Base-by-base conservation (phyloP, 2,797 vertebrate species). In the Peromyscus eremicus region DNA sequence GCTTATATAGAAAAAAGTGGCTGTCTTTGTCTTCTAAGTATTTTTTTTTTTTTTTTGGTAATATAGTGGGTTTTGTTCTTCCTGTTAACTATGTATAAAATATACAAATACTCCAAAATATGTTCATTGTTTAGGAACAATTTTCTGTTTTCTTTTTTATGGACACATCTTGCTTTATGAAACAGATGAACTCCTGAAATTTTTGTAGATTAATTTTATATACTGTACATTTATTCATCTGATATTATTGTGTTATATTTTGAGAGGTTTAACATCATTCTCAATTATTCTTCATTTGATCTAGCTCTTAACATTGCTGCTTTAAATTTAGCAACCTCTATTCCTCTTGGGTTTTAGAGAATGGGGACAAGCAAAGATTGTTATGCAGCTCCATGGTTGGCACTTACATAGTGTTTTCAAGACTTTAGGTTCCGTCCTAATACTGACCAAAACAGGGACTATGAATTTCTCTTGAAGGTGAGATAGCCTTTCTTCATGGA, bases 151-250 rank as follows among this genome's bases (percentile, higher is more conserved):
- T 2, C 46, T 80, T 95, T 94, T 73, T 55, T 94, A 13, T 77
- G 40, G 25, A 25, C 55, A 13, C 86, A 62, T 76, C 70, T 92
- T 95, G 49, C 70, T 95, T 91, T 95, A 79, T 94, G 55, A 87
- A 97, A 95, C 37, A 91, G 12, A 96, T 68, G 60, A 77, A 89
- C 91, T 96, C 76, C 37, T 92, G 79, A 84, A 93, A 97, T 89
- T 29, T 46, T 55, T 79, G 13, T 90, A 83, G 81, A 88, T 84
- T 91, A 37, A 84, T 89, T n/a, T 83, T 89, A 43, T 75, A 11
- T 25, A 55, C 85, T 91, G 64, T 92, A 4, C 7, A 81, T 43
- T 79, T 85, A 76, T 90, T 79, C 60, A 34, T 97, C 49, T 84
- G 73, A 71, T 79, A 84, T 94, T 37, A 93, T 96, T 95, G 43